Percentiles rank a stretch among this genome's conserved stretches.
Evolutionary conservation across 2,888 invertebrate genomes (phyloP).

Genomic region (Trachelus iudaicus): DNA sequence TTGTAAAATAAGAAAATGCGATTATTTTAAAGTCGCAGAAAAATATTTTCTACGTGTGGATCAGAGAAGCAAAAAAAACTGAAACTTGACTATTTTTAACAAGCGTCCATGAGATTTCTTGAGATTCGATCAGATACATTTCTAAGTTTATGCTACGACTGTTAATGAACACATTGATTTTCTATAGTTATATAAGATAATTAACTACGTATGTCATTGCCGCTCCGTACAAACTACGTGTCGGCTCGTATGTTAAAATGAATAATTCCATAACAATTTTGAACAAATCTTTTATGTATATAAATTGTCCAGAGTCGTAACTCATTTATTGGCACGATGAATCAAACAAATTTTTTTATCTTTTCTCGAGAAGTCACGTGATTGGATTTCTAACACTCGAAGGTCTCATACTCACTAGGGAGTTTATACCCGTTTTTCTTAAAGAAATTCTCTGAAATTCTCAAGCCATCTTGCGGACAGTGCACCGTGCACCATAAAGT

Average conservation of each 20-base stretch:
- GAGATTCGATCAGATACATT: neutral
- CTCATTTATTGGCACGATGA: neutral
- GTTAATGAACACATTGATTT: neutral
- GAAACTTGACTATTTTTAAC: neutral
- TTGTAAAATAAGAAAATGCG: neutral
- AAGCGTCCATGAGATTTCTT: neutral
- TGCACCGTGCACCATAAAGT: slow-evolving; percentile 50
- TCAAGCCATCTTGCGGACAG: slow-evolving; percentile 23
- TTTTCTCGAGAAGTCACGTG: neutral
- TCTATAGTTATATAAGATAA: neutral
- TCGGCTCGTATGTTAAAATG: neutral
- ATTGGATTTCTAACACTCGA: neutral
- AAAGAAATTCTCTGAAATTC: slow-evolving; percentile 47
- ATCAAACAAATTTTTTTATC: neutral
- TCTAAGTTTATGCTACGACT: neutral
- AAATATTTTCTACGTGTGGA: neutral
- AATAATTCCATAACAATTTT: neutral
- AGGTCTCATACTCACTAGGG: neutral
- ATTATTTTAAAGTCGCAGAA: neutral
- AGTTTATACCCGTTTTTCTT: slow-evolving; percentile 33
- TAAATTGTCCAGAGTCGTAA: neutral
- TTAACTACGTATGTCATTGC: neutral
- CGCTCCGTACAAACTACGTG: neutral
- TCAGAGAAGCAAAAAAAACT: neutral
- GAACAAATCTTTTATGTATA: neutral